A percentile compares a stretch with the other conserved stretches of the same genome.
Evolutionary conservation across 53 echinoderm and acorn worm species (phyloP).

Genomic region (Mesocentrotus franciscanus): DNA sequence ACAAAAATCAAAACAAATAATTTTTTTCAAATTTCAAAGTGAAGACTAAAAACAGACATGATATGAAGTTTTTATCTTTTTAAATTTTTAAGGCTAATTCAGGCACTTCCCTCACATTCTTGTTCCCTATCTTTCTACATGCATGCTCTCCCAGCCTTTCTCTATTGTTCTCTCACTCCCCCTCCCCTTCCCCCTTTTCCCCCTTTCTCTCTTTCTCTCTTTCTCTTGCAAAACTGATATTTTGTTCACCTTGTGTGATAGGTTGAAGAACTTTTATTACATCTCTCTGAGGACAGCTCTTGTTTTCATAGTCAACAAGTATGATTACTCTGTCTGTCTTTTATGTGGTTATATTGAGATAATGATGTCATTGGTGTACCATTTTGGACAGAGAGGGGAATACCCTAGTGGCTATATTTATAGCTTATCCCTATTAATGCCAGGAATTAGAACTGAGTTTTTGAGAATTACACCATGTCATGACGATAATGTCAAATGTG

Average conservation of each 20-base stretch:
- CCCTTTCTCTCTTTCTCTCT: neutral
- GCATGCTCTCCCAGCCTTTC: neutral
- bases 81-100: too few species aligned
- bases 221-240: constrained; percentile 32
- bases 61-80: too few species aligned
- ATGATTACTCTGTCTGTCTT: constrained; percentile 50
- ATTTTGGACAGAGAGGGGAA: constrained; percentile 18
- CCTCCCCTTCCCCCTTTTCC: neutral
- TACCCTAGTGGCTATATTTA: constrained; percentile 34
- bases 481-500: too few species aligned
- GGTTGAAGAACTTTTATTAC: constrained; percentile 55
- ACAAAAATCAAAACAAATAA: neutral
- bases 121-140: neutral
- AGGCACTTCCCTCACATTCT: neutral
- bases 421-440: neutral
- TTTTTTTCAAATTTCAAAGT: neutral
- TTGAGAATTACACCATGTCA: neutral
- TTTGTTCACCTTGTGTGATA: constrained; percentile 34
- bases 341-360: constrained; percentile 39
- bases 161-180: neutral
- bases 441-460: neutral
- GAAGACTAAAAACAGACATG: neutral
- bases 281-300: constrained; percentile 46
- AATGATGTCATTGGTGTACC: constrained; percentile 42
- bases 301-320: constrained; percentile 58